phyloP scores from a whole-genome alignment of 2,888 invertebrate genomes.

The Acanthosepion lycidas region DNA sequence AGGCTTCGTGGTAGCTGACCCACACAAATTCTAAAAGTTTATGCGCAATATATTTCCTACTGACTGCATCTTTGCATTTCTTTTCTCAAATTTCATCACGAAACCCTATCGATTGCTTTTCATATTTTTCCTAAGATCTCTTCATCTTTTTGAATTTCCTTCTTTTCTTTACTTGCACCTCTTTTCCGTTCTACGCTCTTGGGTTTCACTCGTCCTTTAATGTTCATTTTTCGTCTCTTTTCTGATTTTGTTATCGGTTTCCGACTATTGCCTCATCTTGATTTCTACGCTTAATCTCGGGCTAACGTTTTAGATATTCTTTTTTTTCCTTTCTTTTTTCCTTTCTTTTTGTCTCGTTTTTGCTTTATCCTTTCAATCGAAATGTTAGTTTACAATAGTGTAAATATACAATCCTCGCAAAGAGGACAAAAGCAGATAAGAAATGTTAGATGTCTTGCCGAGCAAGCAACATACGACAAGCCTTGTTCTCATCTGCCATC shows the following conservation, averaged over 20 bases:
- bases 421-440: not conserved
- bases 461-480: not conserved
- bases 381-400: not conserved
- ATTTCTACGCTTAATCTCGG: not conserved
- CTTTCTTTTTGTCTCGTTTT: not conserved
- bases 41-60: too few species aligned
- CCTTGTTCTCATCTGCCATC: not conserved
- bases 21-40: too few species aligned
- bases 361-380: not conserved
- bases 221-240: not conserved
- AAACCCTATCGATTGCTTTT: too few species aligned
- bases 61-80: too few species aligned
- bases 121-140: too few species aligned
- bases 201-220: too few species aligned
- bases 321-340: not conserved
- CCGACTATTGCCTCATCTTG: not conserved
- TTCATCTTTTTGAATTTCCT: too few species aligned
- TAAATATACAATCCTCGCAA: not conserved
- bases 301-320: not conserved
- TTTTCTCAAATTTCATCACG: too few species aligned
- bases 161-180: too few species aligned
- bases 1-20: too few species aligned
- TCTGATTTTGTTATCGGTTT: not conserved
- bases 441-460: not conserved
- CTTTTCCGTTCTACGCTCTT: too few species aligned